These are phyloP conservation scores for Drosophila austrosaltans DNA, from an alignment of 2,888 invertebrate species.

Conservation along the genomic window DNA sequence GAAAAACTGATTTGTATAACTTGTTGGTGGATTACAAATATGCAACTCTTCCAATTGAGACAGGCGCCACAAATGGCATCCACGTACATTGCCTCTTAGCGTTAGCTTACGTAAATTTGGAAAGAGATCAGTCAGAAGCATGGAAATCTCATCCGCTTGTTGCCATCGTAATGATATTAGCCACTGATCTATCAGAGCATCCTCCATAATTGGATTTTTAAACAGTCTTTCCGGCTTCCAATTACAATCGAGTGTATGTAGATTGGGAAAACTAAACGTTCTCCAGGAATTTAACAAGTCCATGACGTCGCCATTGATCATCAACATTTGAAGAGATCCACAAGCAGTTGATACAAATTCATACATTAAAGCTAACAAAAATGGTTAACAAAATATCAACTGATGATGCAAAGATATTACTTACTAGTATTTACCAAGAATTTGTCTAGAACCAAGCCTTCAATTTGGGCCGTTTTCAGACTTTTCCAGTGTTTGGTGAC, in stretches of 20 bases:
- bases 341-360: background rate
- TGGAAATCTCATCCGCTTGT: background rate
- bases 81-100: background rate
- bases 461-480: background rate
- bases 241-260: background rate
- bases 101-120: background rate
- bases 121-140: background rate
- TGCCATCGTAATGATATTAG: background rate
- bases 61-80: conserved; percentile 1
- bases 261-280: background rate
- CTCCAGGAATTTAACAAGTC: background rate
- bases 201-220: background rate
- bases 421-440: background rate
- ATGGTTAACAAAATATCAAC: background rate
- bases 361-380: background rate
- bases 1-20: background rate
- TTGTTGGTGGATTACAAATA: background rate
- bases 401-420: background rate
- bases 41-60: background rate
- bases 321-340: background rate
- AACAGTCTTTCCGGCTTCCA: background rate
- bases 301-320: background rate
- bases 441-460: background rate
- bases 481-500: background rate
- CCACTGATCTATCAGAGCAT: background rate